Base-by-base conservation (phyloP, 2,888 invertebrate species). In the Seira sanloemensis region DNA sequence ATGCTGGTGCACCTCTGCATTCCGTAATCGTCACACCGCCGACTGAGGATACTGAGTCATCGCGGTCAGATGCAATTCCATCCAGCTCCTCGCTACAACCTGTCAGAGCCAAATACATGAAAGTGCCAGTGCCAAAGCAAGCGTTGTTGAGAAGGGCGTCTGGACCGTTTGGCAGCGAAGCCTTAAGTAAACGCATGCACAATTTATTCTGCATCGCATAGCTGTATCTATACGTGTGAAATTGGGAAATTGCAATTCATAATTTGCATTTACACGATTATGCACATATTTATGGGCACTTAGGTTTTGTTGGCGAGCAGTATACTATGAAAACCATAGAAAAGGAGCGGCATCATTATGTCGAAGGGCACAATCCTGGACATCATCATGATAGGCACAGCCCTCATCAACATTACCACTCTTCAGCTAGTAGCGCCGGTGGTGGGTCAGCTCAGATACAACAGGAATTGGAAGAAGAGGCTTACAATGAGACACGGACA, bases 11-110 rank as follows among this genome's bases (percentile, higher is more conserved):
- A 37, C 62, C 77, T 0, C 19, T 77, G 7, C 82, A 82, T 65
- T 82, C 82, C 25, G 77, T 82, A 1, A 62, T 82, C 46, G 82
- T 82, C n/a, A 77, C 82, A 1, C 82, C 82, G 23, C 77, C 82
- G 24, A 24, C 26, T 4, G 80, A 80, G 1, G 81, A 80, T 1
- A 67, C 62, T 50, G 37, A 19, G 1, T 37, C 4, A 0, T 9
- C 69, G 2, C 4, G 37, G 12, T 12, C 5, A 37, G 37, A 37
- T 4, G 58, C 58, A 18, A 19, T 26, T 65, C 80, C 75, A 9
- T 18, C 76, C 12, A 72, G 77, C 5, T 82, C 78, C 12, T 68
- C 81, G 0, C n/a, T 71, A 1, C 69, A 81, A 27, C 74, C 80
- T 26, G 50, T 65, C 0, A 68, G 54, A 50, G 21, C 78, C 21